Evolutionary conservation across 2,888 invertebrate genomes (phyloP), one percentile per base, ranked within the genome.

Genomic region (Notodonta dromedarius): DNA sequence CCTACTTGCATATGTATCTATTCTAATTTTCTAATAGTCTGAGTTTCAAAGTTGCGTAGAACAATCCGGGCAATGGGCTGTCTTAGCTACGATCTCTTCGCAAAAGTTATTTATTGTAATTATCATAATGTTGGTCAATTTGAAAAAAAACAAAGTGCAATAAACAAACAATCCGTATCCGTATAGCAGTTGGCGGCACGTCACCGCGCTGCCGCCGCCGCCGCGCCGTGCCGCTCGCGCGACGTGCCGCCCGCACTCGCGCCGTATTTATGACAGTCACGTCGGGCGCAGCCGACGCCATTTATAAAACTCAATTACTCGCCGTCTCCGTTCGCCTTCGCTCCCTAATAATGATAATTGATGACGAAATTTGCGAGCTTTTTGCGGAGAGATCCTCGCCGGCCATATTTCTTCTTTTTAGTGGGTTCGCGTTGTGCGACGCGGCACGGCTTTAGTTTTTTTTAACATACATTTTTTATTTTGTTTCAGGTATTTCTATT

Each of bases 301-400:
- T 93, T 92, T 92, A 88, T 92, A 91, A 92, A 93, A 92, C 93
- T 92, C 93, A 93, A 93, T 93, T 93, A 92, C 90, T 79, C 77
- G 78, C 80, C 86, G 87, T 83, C 78, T 78, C 78, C 80, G 71
- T 76, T 75, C 78, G 75, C 77, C 82, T 78, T 78, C 84, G 79
- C 83, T 83, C 88, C 87, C 88, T 90, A 91, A 92, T 92, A 93
- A 93, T 91, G 91, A 92, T 93, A 93, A 93, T 93, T 93, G 93
- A 93, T 93, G 93, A 91, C 83, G 90, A 90, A 92, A 91, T 92
- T 93, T 88, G 90, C 91, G 91, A 91, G 92, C 93, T 93, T 93
- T 91, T 91, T 92, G 92, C 86, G 91, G 90, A 89, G 83, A 84
- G 89, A 89, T 88, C 89, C 86, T 84, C 80, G 83, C 80, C 86